Evolutionary conservation across 2,797 vertebrate genomes (phyloP).

Genomic region (Dryobates pubescens): DNA sequence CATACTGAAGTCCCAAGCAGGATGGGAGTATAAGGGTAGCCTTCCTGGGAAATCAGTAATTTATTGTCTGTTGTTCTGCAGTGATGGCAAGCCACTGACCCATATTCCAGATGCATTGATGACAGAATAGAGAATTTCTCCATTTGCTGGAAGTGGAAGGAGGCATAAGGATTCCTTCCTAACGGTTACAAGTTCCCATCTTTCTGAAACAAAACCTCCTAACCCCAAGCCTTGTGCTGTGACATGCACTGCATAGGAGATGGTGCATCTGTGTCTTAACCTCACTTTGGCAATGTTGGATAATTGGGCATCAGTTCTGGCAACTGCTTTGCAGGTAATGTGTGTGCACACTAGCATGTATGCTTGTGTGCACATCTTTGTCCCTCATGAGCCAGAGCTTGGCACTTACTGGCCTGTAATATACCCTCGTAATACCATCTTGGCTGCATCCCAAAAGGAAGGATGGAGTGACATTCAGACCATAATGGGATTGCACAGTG

Average conservation of each 20-base stretch:
- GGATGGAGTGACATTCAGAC: slow-evolving; percentile 58
- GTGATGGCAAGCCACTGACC: neutral
- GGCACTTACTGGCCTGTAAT: neutral
- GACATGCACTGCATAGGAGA: neutral
- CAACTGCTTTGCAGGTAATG: neutral
- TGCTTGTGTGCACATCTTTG: neutral
- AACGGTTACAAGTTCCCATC: neutral
- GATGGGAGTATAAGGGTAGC: neutral
- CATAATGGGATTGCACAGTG: slow-evolving; percentile 72
- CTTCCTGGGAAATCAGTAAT: neutral
- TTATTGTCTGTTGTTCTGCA: neutral
- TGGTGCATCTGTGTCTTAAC: neutral
- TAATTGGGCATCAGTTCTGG: neutral
- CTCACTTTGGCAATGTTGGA: neutral
- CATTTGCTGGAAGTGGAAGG: neutral
- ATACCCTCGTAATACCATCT: slow-evolving; percentile 40
- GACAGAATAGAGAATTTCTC: neutral
- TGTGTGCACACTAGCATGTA: neutral
- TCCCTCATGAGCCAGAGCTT: neutral
- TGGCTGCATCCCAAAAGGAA: slow-evolving; percentile 63
- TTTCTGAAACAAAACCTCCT: neutral
- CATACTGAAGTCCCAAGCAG: neutral
- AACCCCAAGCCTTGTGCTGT: neutral
- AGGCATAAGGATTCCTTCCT: neutral
- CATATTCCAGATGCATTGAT: neutral